Conservation (phyloP, 2,888 invertebrate species). For the Phyto melanocephala region DNA sequence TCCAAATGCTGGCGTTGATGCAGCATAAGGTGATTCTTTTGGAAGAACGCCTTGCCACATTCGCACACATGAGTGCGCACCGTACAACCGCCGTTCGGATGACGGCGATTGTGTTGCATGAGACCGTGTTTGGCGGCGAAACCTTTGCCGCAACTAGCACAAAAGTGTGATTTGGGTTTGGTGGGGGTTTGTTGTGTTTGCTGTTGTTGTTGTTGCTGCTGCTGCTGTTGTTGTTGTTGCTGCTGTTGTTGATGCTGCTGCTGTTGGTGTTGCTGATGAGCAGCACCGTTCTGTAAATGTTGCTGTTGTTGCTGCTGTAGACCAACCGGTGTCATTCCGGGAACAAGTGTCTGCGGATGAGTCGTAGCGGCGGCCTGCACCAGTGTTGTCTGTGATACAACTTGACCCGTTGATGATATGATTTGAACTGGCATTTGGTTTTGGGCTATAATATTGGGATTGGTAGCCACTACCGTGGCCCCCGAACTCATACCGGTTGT, state of each 20-base stretch:
- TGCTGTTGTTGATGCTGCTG: constrained; percentile 64
- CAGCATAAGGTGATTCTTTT: constrained; percentile 89
- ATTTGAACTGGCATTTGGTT: constrained; percentile 79
- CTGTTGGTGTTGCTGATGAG: constrained; percentile 65
- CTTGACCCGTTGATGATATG: constrained; percentile 79
- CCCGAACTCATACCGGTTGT: constrained; percentile 77
- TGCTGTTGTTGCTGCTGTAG: constrained; percentile 79
- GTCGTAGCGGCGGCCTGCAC: constrained; percentile 77
- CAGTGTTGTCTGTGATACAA: constrained; percentile 78
- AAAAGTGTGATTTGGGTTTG: constrained; percentile 87
- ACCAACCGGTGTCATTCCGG: constrained; percentile 74
- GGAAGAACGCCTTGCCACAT: constrained; percentile 91
- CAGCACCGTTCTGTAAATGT: constrained; percentile 78
- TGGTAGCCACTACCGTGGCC: constrained; percentile 77
- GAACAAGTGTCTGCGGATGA: constrained; percentile 76
- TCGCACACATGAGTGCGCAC: constrained; percentile 89
- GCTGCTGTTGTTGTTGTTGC: constrained; percentile 57
- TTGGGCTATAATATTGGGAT: constrained; percentile 77
- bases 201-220: constrained; percentile 67
- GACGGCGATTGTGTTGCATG: constrained; percentile 88
- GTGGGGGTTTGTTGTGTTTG: constrained; percentile 76
- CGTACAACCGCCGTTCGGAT: constrained; percentile 89
- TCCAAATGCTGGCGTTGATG: constrained; percentile 88
- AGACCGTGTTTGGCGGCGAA: constrained; percentile 91
- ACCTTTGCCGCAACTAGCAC: constrained; percentile 88